Base-by-base conservation (phyloP, 2,797 vertebrate genomes). In the Poeciliopsis turneri region DNA sequence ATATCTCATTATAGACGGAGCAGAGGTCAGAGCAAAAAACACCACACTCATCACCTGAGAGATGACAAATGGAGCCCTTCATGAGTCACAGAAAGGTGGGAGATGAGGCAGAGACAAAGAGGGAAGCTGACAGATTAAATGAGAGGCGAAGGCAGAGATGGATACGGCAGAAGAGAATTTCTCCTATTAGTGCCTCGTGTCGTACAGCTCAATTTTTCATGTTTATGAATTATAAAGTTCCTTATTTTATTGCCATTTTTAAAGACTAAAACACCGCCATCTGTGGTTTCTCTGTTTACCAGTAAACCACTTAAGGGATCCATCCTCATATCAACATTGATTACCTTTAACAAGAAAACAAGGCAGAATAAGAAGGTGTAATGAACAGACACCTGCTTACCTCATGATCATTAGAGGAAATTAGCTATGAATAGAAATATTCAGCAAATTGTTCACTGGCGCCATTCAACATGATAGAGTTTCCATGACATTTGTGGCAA, bases 261-360 rank as follows among this genome's bases (percentile, higher is more conserved):
- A 23, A 72, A 79, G 55, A 59, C 72, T 39, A 8, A 59, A 80
- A 45, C 76, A 39, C 81, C 72, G 86, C 83, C 85, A 86, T 47
- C 91, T 87, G 79, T 82, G 81, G 84, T 88, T 89, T 86, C 87
- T 92, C 85, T 86, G 64, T 94, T 94, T 92, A 93, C 84, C 90
- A 77, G 81, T 71, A 78, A 87, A 92, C 91, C 87, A 92, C 92
- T 91, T 90, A 77, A 82, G 90, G 88, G 90, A 93, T 88, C 84
- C 75, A 15, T 74, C 84, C 87, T 91, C 86, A 90, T 87, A 84
- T 85, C 81, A 87, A 92, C 93, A 94, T 92, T 87, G 91, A 95
- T 95, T 92, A 94, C 88, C 89, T 94, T 90, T 93, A 95, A 95
- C 89, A 87, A 86, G 91, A 91, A 92, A 93, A 92, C 91, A 90